phyloP scores from a whole-genome alignment of 2,113 vertebrate species.

The Limanda limanda region DNA sequence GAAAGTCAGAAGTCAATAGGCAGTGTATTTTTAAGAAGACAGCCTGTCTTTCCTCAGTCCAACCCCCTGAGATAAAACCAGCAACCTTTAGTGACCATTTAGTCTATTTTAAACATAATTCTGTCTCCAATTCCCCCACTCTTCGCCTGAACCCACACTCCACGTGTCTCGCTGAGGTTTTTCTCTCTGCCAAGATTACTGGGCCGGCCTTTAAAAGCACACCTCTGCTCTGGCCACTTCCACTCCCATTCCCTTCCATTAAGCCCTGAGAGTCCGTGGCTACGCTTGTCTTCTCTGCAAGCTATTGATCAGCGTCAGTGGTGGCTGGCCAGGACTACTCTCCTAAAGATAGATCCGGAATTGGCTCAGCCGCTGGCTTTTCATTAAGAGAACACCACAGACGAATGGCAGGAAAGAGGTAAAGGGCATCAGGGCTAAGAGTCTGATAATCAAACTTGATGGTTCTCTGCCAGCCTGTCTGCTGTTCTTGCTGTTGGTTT shows the following conservation, averaged over 20 bases:
- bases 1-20: slow-evolving; percentile 11
- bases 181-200: slow-evolving; percentile 46
- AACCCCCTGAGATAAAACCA: slow-evolving; percentile 15
- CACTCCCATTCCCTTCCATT: slow-evolving; percentile 57
- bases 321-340: slow-evolving; percentile 40
- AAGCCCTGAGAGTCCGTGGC: slow-evolving; percentile 54
- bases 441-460: slow-evolving; percentile 69
- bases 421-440: slow-evolving; percentile 70
- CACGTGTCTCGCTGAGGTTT: slow-evolving; percentile 38
- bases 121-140: slow-evolving; percentile 11
- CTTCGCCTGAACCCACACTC: slow-evolving; percentile 20
- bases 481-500: slow-evolving; percentile 53
- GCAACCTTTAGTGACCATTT: slow-evolving; percentile 49
- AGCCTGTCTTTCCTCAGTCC: not conserved
- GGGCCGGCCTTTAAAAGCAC: slow-evolving; percentile 60
- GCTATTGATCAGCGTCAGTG: slow-evolving; percentile 69
- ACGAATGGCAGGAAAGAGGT: slow-evolving; percentile 60
- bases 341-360: slow-evolving; percentile 56
- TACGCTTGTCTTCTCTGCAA: slow-evolving; percentile 56
- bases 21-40: slow-evolving; percentile 13
- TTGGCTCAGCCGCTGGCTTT: slow-evolving; percentile 50
- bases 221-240: slow-evolving; percentile 62
- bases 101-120: slow-evolving; percentile 57
- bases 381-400: slow-evolving; percentile 70
- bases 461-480: slow-evolving; percentile 41